Evolutionary conservation across 37 sponge, comb jelly and placozoan genomes (phyloP).

Genomic region (Geodia barretti): DNA sequence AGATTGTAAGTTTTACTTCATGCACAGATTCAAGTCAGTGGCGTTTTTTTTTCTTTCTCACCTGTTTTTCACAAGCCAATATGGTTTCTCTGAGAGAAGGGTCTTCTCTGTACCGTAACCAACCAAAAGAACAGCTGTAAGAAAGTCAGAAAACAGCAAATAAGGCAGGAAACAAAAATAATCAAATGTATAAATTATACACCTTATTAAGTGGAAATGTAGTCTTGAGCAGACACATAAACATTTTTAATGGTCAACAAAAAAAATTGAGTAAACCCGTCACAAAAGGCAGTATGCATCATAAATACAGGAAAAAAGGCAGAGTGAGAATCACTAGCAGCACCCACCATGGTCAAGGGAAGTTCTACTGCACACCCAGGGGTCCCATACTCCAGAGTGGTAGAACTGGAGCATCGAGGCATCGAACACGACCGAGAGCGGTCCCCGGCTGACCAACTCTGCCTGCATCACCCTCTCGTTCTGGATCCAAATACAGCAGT

Average conservation of each 20-base stretch:
- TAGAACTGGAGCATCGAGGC: conserved; percentile 87
- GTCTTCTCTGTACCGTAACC: conserved; percentile 79
- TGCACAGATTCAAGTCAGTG: too few relatives aligned
- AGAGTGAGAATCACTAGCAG: neutral
- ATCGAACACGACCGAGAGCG: conserved; percentile 79
- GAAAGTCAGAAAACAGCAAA: neutral
- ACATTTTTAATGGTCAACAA: too few relatives aligned
- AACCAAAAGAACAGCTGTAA: conserved; percentile 79
- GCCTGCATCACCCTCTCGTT: conserved; percentile 64
- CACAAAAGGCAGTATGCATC: neutral
- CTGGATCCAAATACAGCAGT: conserved; percentile 32
- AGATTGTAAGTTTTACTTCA: too few relatives aligned
- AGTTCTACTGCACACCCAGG: conserved; percentile 35
- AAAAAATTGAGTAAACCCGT: neutral
- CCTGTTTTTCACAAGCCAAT: conserved; percentile 75
- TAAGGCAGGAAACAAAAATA: neutral
- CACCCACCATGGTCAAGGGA: conserved; percentile 71
- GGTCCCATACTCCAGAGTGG: conserved; percentile 84
- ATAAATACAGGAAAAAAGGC: neutral
- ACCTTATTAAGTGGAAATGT: too few relatives aligned
- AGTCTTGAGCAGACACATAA: too few relatives aligned
- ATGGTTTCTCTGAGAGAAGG: conserved; percentile 69
- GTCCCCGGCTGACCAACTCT: conserved; percentile 56
- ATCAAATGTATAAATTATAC: too few relatives aligned
- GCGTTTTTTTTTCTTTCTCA: too few relatives aligned